These are phyloP conservation scores for Sturnira hondurensis DNA, from an alignment of 2,113 vertebrate genomes.

Conservation along the genomic window DNA sequence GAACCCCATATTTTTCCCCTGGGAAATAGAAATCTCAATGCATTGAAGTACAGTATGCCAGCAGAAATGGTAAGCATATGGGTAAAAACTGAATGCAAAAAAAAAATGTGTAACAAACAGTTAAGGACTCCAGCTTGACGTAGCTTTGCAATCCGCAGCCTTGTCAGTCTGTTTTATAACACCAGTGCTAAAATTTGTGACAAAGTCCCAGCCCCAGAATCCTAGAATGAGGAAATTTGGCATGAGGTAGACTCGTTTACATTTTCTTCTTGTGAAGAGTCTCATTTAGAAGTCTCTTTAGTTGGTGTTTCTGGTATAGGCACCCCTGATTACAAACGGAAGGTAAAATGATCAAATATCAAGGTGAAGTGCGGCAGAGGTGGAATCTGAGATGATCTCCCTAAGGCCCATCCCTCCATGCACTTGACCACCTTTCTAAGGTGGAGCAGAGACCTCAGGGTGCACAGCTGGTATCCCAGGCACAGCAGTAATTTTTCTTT, in stretches of 20 bases:
- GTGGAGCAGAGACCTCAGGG: background rate
- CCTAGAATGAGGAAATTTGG: slow-evolving; percentile 68
- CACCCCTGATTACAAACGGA: background rate
- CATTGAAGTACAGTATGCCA: slow-evolving; percentile 17
- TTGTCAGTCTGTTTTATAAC: slow-evolving; percentile 76
- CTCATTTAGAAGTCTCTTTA: slow-evolving; percentile 50
- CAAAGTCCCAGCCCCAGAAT: slow-evolving; percentile 65
- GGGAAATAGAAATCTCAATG: slow-evolving; percentile 28
- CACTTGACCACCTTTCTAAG: background rate
- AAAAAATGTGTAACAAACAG: slow-evolving; percentile 54
- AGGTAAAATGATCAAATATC: slow-evolving; percentile 3
- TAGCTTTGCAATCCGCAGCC: slow-evolving; percentile 64
- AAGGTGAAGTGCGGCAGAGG: background rate
- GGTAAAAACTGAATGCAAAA: slow-evolving; percentile 46
- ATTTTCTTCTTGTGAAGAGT: slow-evolving; percentile 59
- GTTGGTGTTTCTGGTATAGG: background rate
- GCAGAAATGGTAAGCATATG: slow-evolving; percentile 60
- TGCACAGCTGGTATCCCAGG: background rate
- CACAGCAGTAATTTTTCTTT: background rate
- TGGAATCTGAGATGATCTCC: background rate
- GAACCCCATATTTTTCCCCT: background rate
- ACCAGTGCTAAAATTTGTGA: slow-evolving; percentile 74
- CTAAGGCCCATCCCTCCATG: background rate
- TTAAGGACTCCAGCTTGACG: slow-evolving; percentile 69
- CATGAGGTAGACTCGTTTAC: slow-evolving; percentile 53